Conservation (phyloP, 2,113 vertebrate species). For the Sturnira hondurensis region DNA sequence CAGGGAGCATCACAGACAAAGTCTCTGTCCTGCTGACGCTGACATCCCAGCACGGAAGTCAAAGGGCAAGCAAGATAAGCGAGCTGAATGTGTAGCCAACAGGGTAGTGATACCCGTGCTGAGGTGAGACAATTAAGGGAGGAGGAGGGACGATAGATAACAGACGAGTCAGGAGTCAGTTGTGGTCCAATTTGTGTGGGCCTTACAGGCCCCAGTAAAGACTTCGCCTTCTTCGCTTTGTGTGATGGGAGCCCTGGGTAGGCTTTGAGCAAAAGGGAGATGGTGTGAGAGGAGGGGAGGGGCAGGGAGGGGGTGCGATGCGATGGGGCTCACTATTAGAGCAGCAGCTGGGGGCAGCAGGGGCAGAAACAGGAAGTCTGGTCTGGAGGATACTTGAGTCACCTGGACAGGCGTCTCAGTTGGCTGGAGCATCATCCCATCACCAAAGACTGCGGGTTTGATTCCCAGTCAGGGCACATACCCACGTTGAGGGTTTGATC, state of each 20-base stretch:
- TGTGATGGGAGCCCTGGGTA: neutral
- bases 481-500: too few relatives aligned
- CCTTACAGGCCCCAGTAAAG: neutral
- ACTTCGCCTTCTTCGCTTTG: neutral
- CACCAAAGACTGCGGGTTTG: too few relatives aligned
- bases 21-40: neutral
- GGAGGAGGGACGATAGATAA: neutral
- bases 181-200: neutral
- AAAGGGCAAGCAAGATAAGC: neutral
- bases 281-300: neutral
- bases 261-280: neutral
- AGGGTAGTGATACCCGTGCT: neutral
- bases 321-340: neutral
- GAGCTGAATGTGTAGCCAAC: neutral
- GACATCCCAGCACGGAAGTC: neutral
- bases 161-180: neutral
- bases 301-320: too few relatives aligned
- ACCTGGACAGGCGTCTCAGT: too few relatives aligned
- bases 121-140: neutral
- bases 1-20: neutral
- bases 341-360: neutral
- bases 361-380: neutral
- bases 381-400: neutral
- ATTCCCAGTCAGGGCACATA: too few relatives aligned
- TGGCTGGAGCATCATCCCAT: too few relatives aligned